A percentile compares a stretch with the other conserved stretches of the same genome.
Conservation (phyloP, 2,888 invertebrate species). For the Phrixothrix hirtus region DNA sequence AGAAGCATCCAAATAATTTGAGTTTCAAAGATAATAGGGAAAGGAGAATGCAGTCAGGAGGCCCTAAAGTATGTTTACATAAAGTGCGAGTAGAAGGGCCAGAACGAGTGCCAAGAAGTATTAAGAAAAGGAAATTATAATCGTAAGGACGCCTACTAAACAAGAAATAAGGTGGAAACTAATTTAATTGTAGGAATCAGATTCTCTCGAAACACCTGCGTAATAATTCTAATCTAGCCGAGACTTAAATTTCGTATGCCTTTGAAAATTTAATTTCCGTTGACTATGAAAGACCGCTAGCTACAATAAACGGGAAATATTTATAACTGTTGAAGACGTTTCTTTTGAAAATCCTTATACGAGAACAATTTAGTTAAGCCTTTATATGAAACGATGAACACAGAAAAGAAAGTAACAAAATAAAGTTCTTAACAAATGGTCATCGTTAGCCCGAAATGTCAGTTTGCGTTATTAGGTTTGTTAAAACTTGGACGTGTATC, state of each 20-base stretch:
- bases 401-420: constrained; percentile 34
- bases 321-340: constrained; percentile 18
- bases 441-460: constrained; percentile 40
- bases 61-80: constrained; percentile 9
- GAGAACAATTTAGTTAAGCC: constrained; percentile 11
- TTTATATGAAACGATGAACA: constrained; percentile 23
- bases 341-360: constrained; percentile 14
- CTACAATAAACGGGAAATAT: constrained; percentile 20
- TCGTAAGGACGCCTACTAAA: constrained; percentile 14
- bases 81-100: constrained; percentile 7
- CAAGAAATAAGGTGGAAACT: constrained; percentile 21
- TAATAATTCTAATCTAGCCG: constrained; percentile 22
- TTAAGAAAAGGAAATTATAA: constrained; percentile 17
- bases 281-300: constrained; percentile 19
- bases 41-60: constrained; percentile 2
- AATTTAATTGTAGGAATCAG: constrained; percentile 19
- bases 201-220: constrained; percentile 18
- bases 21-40: constrained; percentile 3
- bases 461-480: constrained; percentile 41
- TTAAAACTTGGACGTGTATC: constrained; percentile 37
- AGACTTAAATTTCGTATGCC: constrained; percentile 20
- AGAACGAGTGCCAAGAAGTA: constrained; percentile 12
- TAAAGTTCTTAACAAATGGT: constrained; percentile 41
- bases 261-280: constrained; percentile 30
- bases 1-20: constrained; percentile 1